Evolutionary conservation across 2,113 vertebrate genomes (phyloP).

Genomic region (Macrotis lagotis): DNA sequence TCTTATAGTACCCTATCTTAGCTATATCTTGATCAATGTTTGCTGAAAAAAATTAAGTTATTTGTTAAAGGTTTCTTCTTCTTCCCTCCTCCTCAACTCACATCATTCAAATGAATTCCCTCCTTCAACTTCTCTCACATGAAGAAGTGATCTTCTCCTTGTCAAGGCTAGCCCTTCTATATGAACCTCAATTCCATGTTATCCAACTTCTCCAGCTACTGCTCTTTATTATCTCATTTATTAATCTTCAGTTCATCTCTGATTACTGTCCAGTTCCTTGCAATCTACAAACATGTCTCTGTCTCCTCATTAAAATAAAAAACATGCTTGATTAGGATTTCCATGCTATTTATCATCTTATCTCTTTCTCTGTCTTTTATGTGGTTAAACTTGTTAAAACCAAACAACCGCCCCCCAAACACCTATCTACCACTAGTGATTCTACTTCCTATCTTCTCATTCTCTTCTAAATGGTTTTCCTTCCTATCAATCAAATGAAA

Average conservation of each 20-base stretch:
- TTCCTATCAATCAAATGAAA: too few species aligned
- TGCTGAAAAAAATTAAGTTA: too few species aligned
- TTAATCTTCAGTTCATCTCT: not conserved
- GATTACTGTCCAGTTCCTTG: too few species aligned
- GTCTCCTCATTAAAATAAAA: not conserved
- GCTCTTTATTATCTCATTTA: not conserved
- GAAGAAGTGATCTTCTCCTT: not conserved
- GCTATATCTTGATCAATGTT: not conserved
- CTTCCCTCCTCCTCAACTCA: not conserved
- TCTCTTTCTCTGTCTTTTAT: not conserved
- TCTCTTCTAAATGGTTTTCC: not conserved
- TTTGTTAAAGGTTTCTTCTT: not conserved
- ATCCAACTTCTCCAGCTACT: not conserved
- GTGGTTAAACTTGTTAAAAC: not conserved
- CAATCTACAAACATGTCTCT: not conserved
- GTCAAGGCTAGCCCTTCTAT: not conserved
- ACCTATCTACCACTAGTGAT: not conserved
- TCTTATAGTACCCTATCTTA: not conserved
- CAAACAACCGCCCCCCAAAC: not conserved
- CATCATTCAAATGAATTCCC: not conserved
- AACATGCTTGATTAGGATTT: not conserved
- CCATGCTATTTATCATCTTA: not conserved
- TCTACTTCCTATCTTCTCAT: not conserved
- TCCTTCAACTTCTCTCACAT: not conserved
- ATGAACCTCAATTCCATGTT: not conserved